phyloP scores from a whole-genome alignment of 92 coral and sea anemone species.

The Epizoanthus fatuus region DNA sequence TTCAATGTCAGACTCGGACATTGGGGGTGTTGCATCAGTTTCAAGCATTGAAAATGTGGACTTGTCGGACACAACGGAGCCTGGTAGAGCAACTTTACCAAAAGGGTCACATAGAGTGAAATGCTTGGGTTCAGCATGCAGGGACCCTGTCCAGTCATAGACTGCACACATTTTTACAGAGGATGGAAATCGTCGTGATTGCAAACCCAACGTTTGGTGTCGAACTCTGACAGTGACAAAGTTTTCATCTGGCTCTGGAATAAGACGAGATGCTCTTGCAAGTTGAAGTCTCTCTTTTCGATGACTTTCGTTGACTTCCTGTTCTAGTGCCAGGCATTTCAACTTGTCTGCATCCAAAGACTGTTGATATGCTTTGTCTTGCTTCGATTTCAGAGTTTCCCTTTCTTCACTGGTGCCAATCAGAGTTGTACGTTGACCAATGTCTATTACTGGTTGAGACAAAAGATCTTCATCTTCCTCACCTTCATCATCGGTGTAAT shows the following conservation, averaged over 20 bases:
- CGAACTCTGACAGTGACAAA: constrained; percentile 58
- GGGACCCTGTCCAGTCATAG: constrained; percentile 80
- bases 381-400: too few relatives aligned
- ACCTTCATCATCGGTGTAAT: background rate
- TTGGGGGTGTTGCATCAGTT: background rate
- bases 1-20: constrained; percentile 10
- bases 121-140: constrained; percentile 58
- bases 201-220: constrained; percentile 48
- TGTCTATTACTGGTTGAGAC: background rate
- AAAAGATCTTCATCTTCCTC: background rate
- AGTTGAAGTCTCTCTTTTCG: constrained; percentile 47
- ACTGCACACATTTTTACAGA: constrained; percentile 49
- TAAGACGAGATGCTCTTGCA: constrained; percentile 58
- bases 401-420: constrained; percentile 9
- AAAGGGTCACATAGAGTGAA: constrained; percentile 62
- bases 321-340: constrained; percentile 1
- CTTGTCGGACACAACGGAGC: background rate
- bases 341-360: too few relatives aligned
- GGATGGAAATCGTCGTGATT: constrained; percentile 37
- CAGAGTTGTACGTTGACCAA: too few relatives aligned
- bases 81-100: constrained; percentile 26
- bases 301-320: constrained; percentile 10
- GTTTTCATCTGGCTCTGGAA: constrained; percentile 46
- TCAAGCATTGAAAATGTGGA: background rate
- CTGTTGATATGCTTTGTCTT: too few relatives aligned